Base-by-base conservation (phyloP, 2,113 vertebrate species). In the Podiceps cristatus region DNA sequence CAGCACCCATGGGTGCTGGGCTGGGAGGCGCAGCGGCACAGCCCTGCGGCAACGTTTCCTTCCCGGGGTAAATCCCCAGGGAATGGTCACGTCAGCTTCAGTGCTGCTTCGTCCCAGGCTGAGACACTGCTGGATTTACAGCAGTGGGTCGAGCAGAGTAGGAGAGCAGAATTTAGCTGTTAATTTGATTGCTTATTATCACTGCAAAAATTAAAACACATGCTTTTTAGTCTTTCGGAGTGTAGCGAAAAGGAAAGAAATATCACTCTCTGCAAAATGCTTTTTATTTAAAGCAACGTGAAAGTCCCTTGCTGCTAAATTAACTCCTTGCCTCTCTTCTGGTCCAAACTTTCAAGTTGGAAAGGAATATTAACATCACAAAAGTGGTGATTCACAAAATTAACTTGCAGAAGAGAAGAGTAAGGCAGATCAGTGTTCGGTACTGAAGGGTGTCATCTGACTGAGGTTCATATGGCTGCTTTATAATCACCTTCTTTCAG, bases 401-500 rank as follows among this genome's bases (percentile, higher is more conserved):
- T 80, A 92, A 93, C 96, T 94, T 96, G 95, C 94, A 81, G 88
- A 77, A 90, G 75, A 89, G 63, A 79, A 64, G 96, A 97, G 95
- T 91, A 91, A 76, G 5, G 2, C 74, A 31, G 97, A 95, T 95
- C 97, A 59, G 78, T 59, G 96, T 85, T 98, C 79, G 72, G 92
- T 96, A 64, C 92, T 93, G 93, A 96, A 95, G 96, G 96, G 96
- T 98, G 97, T 97, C 97, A 95, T 97, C 96, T 91, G 82, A 92
- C 90, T 95, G 97, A 96, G 98, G 97, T 97, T 98, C 98, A 97
- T 97, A 94, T 98, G 96, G 97, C 72, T 95, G 97, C 96, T 98
- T 97, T 95, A 95, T 97, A 95, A 98, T 98, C 98, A 98, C 97
- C 97, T 98, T 98, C 98, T 96, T 97, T 98, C 96, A 98, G 98